These are phyloP conservation scores for Noctua fimbriata DNA, from an alignment of 2,888 invertebrate genomes.

Conservation along the genomic window DNA sequence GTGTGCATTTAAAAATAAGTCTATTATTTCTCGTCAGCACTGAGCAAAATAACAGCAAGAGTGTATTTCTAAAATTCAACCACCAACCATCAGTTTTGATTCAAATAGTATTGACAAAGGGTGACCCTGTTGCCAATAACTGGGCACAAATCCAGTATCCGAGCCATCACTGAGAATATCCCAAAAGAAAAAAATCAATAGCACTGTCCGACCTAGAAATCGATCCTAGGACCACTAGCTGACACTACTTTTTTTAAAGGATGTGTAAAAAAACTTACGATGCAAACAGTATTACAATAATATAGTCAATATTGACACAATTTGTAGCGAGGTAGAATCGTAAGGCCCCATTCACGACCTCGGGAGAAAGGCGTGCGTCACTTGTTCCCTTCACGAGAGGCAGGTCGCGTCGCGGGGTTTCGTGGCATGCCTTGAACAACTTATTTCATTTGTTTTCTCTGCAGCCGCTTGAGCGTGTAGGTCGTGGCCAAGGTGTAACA, in stretches of 20 bases:
- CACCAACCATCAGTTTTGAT: no score
- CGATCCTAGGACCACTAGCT: not conserved
- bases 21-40: no score
- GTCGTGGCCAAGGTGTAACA: not conserved
- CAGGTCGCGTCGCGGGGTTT: not conserved
- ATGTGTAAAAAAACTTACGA: not conserved
- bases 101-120: no score
- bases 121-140: not conserved
- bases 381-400: not conserved
- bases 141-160: not conserved
- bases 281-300: not conserved
- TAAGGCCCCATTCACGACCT: not conserved
- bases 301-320: conserved; percentile 25
- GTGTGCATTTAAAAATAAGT: no score
- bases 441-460: not conserved
- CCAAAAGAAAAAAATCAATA: not conserved
- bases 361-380: not conserved
- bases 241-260: not conserved
- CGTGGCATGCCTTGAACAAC: not conserved
- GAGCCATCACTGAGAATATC: no score
- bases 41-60: no score
- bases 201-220: not conserved
- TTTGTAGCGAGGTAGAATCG: not conserved
- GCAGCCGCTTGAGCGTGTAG: not conserved
- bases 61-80: no score